Conservation (phyloP, 2,888 invertebrate genomes). For the Lasioglossum calceatum region DNA sequence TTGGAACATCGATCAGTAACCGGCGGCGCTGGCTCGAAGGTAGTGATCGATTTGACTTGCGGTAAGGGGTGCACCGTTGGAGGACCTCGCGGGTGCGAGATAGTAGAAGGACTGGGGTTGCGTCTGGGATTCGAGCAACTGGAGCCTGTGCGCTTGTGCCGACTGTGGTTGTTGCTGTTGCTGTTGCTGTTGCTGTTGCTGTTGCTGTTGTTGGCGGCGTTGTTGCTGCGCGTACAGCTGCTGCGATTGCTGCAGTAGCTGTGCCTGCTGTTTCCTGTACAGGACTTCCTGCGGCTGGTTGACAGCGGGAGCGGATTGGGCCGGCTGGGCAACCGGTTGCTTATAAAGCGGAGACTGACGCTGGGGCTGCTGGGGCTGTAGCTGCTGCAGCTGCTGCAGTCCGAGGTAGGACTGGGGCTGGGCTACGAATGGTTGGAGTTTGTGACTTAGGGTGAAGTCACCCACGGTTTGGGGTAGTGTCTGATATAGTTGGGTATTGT, state of each 20-base stretch:
- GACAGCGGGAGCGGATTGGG: constrained; percentile 82
- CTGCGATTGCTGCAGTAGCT: constrained; percentile 87
- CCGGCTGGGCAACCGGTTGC: constrained; percentile 70
- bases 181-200: constrained; percentile 85
- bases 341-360: constrained; percentile 76
- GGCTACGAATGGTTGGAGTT: constrained; percentile 91
- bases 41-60: constrained; percentile 93
- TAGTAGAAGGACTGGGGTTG: constrained; percentile 83
- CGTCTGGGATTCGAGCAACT: constrained; percentile 82
- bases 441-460: constrained; percentile 90
- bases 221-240: constrained; percentile 89
- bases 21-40: constrained; percentile 85
- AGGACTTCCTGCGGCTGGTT: constrained; percentile 81
- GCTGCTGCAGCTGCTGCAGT: constrained; percentile 87
- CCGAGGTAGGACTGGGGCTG: constrained; percentile 87
- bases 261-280: constrained; percentile 87
- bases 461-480: constrained; percentile 90
- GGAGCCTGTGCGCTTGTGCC: constrained; percentile 81
- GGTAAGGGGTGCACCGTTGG: constrained; percentile 83
- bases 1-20: constrained; percentile 56
- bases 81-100: constrained; percentile 84
- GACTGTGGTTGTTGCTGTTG: constrained; percentile 85
- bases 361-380: constrained; percentile 75
- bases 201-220: constrained; percentile 86
- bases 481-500: constrained; percentile 92